Evolutionary conservation across 2,888 invertebrate species (phyloP), one percentile per base, ranked within the genome.

Genomic region (Strigamia transsilvanica): DNA sequence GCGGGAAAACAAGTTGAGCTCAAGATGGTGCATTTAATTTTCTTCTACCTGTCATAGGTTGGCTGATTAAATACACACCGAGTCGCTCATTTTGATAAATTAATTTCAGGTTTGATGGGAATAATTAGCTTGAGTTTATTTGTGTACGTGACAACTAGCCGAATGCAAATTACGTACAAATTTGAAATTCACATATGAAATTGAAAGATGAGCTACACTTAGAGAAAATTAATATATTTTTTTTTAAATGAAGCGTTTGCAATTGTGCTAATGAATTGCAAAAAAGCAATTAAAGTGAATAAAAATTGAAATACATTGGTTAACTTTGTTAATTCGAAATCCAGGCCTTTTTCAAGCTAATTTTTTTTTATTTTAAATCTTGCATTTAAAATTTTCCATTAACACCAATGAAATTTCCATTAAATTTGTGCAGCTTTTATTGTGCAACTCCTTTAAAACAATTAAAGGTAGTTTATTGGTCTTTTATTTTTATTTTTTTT

Each of bases 11-110:
- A 66, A 66, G 66, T 66, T 23, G 66, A 66, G 66, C 66, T 23
- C 66, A 66, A 66, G 66, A 66, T 27, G 27, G 66, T 66, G 66
- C 66, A 66, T 66, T 66, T 66, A 66, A 66, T 66, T 66, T 66
- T 27, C 66, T 66, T 66, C 27, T 23, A 66, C 66, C 66, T 66
- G 66, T 66, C 66, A 66, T 66, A 66, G 6, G 66, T 27, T 66
- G 23, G 27, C 23, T 66, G 66, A 66, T 66, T 66, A 66, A 66
- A 66, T 66, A 27, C 27, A 27, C 27, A 27, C 13, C 27, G 15
- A 66, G 66, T 23, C 27, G 27, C 66, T 66, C 27, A 66, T 66
- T 66, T 66, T 66, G 66, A 66, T 66, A 15, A 23, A 66, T 66
- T 66, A 66, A 27, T 66, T 15, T 66, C 66, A 66, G 27, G 27